Conservation (phyloP, 2,113 vertebrate species). For the Psittacara wagleri region DNA sequence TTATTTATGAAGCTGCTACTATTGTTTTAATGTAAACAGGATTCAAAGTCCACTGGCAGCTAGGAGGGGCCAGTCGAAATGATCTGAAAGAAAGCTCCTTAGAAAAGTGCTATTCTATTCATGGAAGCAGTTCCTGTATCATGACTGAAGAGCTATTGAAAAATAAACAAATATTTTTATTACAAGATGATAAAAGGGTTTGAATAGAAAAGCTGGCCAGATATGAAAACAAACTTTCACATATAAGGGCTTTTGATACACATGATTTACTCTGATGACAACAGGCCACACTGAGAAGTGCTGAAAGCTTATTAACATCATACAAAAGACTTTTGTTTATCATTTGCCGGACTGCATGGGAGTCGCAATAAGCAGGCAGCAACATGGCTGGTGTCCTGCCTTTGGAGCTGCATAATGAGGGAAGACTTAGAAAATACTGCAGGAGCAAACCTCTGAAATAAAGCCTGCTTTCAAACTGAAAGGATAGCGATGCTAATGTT, state of each 20-base stretch:
- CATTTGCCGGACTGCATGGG: slow-evolving; percentile 73
- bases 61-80: slow-evolving; percentile 63
- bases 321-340: slow-evolving; percentile 84
- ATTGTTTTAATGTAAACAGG: slow-evolving; percentile 79
- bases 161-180: slow-evolving; percentile 83
- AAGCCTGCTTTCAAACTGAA: neutral
- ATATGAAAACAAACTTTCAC: slow-evolving; percentile 82
- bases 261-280: slow-evolving; percentile 79
- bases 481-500: neutral
- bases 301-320: slow-evolving; percentile 81
- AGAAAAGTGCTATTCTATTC: slow-evolving; percentile 73
- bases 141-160: slow-evolving; percentile 69
- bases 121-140: slow-evolving; percentile 70
- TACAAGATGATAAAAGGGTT: slow-evolving; percentile 77
- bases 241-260: slow-evolving; percentile 77
- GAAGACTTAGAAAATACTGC: slow-evolving; percentile 61
- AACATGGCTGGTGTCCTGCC: slow-evolving; percentile 64
- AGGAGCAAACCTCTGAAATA: slow-evolving; percentile 21
- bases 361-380: slow-evolving; percentile 73
- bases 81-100: slow-evolving; percentile 73
- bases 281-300: slow-evolving; percentile 62
- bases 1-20: slow-evolving; percentile 74
- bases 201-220: slow-evolving; percentile 72
- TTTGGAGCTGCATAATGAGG: slow-evolving; percentile 55
- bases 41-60: slow-evolving; percentile 73